Evolutionary conservation across 2,888 invertebrate genomes (phyloP).

Genomic region (Perizoma flavofasciatum): DNA sequence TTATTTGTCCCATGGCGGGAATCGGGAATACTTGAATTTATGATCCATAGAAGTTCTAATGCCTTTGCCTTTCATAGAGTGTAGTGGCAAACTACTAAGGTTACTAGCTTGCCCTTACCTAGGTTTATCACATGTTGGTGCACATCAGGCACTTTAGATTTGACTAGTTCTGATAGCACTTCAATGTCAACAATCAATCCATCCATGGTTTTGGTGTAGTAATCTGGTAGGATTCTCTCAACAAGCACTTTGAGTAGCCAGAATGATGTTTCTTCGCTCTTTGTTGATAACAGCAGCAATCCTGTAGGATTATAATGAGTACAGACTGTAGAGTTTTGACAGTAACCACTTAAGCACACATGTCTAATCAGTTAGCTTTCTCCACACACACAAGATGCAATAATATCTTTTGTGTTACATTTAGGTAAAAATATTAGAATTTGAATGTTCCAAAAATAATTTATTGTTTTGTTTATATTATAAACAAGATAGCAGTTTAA

Average conservation of each 20-base stretch:
- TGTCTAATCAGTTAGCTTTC: no score
- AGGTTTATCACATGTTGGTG: constrained; percentile 91
- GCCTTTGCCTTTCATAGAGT: no score
- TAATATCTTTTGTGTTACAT: no score
- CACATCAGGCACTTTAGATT: constrained; percentile 91
- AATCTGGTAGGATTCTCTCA: constrained; percentile 93
- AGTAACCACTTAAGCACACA: no score
- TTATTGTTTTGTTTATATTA: no score
- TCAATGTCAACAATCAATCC: constrained; percentile 95
- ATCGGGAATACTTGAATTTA: no score
- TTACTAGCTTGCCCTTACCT: constrained; percentile 67
- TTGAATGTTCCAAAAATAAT: no score
- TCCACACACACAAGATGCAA: background rate
- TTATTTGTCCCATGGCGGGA: no score
- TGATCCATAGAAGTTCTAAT: no score
- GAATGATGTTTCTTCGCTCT: constrained; percentile 95
- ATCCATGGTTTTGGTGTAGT: constrained; percentile 95
- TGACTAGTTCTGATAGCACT: constrained; percentile 94
- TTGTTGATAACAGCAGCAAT: constrained; percentile 92
- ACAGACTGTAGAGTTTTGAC: background rate
- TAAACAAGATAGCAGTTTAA: no score
- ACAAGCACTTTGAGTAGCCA: constrained; percentile 96
- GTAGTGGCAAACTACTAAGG: no score
- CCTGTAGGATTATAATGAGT: constrained; percentile 71
- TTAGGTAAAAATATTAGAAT: no score